Base-by-base conservation (phyloP, 2,113 vertebrate genomes). In the Malurus elegans region DNA sequence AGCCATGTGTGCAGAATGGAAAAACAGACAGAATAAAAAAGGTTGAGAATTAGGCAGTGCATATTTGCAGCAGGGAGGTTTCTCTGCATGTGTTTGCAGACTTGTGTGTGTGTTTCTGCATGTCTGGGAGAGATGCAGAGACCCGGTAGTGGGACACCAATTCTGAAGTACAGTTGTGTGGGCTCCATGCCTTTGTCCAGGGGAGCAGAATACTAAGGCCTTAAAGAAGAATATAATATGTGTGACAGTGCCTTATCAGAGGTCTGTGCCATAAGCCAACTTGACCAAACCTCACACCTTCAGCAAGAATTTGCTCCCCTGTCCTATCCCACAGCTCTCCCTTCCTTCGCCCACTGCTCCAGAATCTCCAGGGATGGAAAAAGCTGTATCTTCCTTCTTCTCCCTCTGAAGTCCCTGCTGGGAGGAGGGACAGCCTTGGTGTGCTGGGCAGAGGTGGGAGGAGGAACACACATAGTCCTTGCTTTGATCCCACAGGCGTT, bases 41-140 rank as follows among this genome's bases (percentile, higher is more conserved):
- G n/a, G n/a, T 13, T 54, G 60, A 80, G 44, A 71, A 34, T 25
- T 38, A 34, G 42, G 23, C 36, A 40, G 28, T 19, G 29, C 18
- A 2, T 74, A 44, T 74, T 80, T 74, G 38, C 38, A 54, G 51
- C 44, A 57, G 54, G 24, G 38, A 65, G 28, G n/a, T 69, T 20
- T 48, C 29, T 23, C 9, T 5, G 25, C 2, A 1, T 32, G 26
- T 18, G 25, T 50, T 62, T 83, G 66, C 47, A 38, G 62, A 28
- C 53, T 57, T 38, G 10, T 2, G 4, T 24, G 26, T 2, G 1
- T 0, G 0, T 28, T 90, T 64, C 28, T 38, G 38, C 38, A 38
- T 38, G 38, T 38, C 38, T 38, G 38, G 38, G 38, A 38, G 38
- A 38, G 38, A 38, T 38, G 38, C 38, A 67, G 44, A 76, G 31